phyloP scores from a whole-genome alignment of 2,888 invertebrate species.

The Agriopis aurantiaria region DNA sequence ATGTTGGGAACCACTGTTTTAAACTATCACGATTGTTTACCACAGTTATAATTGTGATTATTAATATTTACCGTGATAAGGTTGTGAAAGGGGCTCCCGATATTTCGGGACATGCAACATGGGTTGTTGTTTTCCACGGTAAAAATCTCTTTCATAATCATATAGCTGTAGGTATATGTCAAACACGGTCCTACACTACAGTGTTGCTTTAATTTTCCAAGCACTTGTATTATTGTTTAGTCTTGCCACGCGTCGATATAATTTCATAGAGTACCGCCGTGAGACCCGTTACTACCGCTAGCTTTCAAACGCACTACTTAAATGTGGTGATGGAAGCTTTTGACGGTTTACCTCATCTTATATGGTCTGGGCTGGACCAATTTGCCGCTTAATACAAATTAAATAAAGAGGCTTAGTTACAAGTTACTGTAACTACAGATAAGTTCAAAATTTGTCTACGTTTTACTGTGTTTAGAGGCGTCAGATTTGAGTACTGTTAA shows the following conservation, averaged over 20 bases:
- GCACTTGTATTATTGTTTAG: not conserved
- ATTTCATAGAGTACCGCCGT: conserved; percentile 5
- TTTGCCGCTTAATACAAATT: not conserved
- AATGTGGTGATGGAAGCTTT: conserved; percentile 5
- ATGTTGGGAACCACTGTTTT: too few relatives aligned
- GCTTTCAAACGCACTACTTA: conserved; percentile 16
- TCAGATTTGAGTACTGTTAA: too few relatives aligned
- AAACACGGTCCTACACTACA: too few relatives aligned
- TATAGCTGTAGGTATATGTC: too few relatives aligned
- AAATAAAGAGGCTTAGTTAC: not conserved
- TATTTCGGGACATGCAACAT: too few relatives aligned
- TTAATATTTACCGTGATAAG: too few relatives aligned
- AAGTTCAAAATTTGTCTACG: not conserved
- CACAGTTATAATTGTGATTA: too few relatives aligned
- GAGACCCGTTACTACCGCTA: conserved; percentile 27
- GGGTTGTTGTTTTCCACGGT: too few relatives aligned
- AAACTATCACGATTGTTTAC: too few relatives aligned
- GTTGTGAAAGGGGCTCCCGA: too few relatives aligned
- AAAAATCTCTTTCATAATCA: too few relatives aligned
- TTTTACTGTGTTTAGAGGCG: too few relatives aligned
- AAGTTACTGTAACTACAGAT: not conserved
- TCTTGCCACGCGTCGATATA: conserved; percentile 6
- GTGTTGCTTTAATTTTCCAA: not conserved
- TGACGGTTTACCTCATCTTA: conserved; percentile 12
- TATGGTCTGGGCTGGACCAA: not conserved